Conservation (phyloP, 2,113 vertebrate species). For the Triplophysa rosa region DNA sequence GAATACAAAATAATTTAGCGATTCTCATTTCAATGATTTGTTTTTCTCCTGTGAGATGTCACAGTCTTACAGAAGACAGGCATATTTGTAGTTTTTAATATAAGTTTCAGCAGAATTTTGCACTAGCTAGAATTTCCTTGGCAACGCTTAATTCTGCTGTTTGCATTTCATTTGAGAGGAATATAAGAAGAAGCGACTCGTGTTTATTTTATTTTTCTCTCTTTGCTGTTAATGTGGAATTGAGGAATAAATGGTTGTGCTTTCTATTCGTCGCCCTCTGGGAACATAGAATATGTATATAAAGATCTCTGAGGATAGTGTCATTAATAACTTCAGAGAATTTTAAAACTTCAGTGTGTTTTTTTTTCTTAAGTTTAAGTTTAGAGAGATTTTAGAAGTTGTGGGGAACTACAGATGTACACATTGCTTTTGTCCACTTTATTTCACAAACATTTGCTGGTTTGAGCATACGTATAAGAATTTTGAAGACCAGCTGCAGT, state of each 20-base stretch:
- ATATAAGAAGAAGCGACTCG: constrained; percentile 50
- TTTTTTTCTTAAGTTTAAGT: constrained; percentile 38
- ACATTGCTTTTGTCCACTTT: neutral
- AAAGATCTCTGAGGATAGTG: constrained; percentile 65
- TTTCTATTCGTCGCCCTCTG: constrained; percentile 57
- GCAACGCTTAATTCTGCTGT: neutral
- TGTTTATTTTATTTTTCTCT: constrained; percentile 68
- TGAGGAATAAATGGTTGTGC: constrained; percentile 61
- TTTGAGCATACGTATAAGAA: no score
- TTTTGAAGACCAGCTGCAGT: no score
- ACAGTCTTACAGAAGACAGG: neutral
- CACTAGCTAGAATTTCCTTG: neutral
- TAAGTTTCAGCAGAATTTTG: neutral
- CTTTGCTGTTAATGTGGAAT: constrained; percentile 48
- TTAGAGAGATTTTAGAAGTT: neutral
- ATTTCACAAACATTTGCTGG: neutral
- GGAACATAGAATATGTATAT: constrained; percentile 75
- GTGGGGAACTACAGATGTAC: neutral
- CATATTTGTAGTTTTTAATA: no score
- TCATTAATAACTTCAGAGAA: constrained; percentile 74
- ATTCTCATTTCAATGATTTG: neutral
- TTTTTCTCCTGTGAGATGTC: neutral
- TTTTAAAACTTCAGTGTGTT: constrained; percentile 64
- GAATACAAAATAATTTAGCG: neutral
- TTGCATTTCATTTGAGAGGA: neutral